Evolutionary conservation across 2,113 vertebrate species (phyloP), one percentile per base, ranked within the genome.

Genomic region (Eudyptes chrysolophus): DNA sequence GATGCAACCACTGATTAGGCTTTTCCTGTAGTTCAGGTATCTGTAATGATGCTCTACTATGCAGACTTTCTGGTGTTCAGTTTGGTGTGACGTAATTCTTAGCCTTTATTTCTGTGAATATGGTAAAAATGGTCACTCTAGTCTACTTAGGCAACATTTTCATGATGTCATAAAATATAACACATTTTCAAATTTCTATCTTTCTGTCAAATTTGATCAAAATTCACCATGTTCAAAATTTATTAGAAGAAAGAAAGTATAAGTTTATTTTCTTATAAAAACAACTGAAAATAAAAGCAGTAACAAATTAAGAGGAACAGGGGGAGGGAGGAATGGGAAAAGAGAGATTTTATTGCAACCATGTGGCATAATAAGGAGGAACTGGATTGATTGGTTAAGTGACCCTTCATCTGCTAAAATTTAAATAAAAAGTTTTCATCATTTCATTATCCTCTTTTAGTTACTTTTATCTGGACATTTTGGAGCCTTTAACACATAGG

Each of bases 351-450:
- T 60, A 13, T 19, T 80, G 20, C 9, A 60, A 34, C 6, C 7
- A n/a, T 0, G 0, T 72, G 22, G 2, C 10, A 48, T 48, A 46
- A 49, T 36, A 76, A 55, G 36, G 11, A 81, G 11, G 13, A 84
- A 93, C 52, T 1, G 3, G 9, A 34, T 29, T 13, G 32, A 42
- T n/a, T 22, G 2, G 1, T n/a, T 71, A 66, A 40, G 27, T 55
- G 29, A 60, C 4, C 3, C 27, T 65, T 71, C 13, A 66, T 26
- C 18, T 72, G 5, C 5, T 55, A 32, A 55, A 68, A 62, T 16
- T 2, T 24, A 36, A 82, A 49, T 4, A 57, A 57, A 61, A 26
- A 0, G 0, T 42, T 76, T 64, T 48, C 1, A 17, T 65, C 3
- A 32, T 83, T 94, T 72, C 6, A 4, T 38, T 38, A n/a, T 65